Evolutionary conservation across 2,113 vertebrate species (phyloP).

Genomic region (Mirza zaza): DNA sequence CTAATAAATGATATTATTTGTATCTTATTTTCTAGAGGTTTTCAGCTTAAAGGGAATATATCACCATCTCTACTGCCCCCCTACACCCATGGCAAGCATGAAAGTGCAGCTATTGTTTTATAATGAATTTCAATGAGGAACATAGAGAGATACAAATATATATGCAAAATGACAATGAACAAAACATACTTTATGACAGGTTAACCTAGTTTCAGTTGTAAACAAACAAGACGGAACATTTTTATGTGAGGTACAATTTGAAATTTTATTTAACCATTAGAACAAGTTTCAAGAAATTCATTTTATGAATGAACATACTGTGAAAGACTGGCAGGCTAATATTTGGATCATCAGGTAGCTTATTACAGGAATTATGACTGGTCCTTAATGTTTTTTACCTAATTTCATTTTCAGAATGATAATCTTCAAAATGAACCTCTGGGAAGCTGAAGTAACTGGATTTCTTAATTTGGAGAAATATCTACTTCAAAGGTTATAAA

Average conservation of each 20-base stretch:
- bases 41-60: neutral
- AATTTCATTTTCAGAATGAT: slow-evolving; percentile 20
- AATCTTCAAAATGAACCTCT: neutral
- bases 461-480: neutral
- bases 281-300: neutral
- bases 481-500: neutral
- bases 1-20: neutral
- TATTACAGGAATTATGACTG: neutral
- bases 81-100: neutral
- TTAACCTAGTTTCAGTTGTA: neutral
- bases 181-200: neutral
- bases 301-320: neutral
- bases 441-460: neutral
- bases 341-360: neutral
- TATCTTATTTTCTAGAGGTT: neutral
- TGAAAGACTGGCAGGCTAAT: neutral
- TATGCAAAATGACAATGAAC: neutral
- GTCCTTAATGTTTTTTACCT: neutral
- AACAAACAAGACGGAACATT: neutral
- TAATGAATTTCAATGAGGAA: neutral
- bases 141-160: neutral
- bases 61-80: rapidly evolving
- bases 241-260: neutral
- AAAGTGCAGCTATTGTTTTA: neutral
- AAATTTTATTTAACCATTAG: slow-evolving; percentile 1